Percentiles rank a stretch among this genome's conserved stretches.
Conservation (phyloP, 2,797 vertebrate species). For the Sebastes trivittatus region DNA sequence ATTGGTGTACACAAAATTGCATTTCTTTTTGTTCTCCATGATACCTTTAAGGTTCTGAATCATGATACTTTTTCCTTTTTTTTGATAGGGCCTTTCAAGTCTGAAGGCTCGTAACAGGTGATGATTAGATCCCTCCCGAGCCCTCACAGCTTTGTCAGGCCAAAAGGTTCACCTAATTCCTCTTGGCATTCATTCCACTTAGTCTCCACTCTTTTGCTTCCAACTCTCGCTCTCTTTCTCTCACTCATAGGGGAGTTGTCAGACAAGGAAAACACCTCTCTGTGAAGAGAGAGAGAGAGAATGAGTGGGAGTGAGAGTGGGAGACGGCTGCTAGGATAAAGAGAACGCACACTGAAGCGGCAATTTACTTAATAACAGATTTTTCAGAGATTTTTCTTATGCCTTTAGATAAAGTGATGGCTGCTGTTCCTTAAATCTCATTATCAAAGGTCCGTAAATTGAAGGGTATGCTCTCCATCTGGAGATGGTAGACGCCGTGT, state of each 20-base stretch:
- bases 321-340: slow-evolving; percentile 41
- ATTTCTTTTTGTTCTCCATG: not conserved
- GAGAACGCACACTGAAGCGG: slow-evolving; percentile 32
- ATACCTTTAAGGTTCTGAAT: not conserved
- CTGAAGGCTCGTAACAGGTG: slow-evolving; percentile 42
- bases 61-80: not conserved
- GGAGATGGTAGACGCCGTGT: not conserved
- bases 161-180: slow-evolving; percentile 56
- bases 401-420: slow-evolving; percentile 14
- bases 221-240: slow-evolving; percentile 41
- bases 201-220: slow-evolving; percentile 48
- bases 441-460: slow-evolving; percentile 36
- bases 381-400: slow-evolving; percentile 23
- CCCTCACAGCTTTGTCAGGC: slow-evolving; percentile 43
- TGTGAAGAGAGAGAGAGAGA: slow-evolving; percentile 32
- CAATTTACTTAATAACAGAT: slow-evolving; percentile 49
- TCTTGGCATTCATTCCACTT: slow-evolving; percentile 64
- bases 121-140: slow-evolving; percentile 45
- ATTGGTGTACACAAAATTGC: not conserved
- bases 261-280: slow-evolving; percentile 67
- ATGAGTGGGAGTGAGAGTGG: slow-evolving; percentile 32
- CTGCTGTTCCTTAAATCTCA: slow-evolving; percentile 35
- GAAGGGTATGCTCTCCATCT: slow-evolving; percentile 18
- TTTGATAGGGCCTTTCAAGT: slow-evolving; percentile 19
- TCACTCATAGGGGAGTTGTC: slow-evolving; percentile 68